phyloP scores from a whole-genome alignment of 2,888 invertebrate genomes.

The Halictus quadricinctus region DNA sequence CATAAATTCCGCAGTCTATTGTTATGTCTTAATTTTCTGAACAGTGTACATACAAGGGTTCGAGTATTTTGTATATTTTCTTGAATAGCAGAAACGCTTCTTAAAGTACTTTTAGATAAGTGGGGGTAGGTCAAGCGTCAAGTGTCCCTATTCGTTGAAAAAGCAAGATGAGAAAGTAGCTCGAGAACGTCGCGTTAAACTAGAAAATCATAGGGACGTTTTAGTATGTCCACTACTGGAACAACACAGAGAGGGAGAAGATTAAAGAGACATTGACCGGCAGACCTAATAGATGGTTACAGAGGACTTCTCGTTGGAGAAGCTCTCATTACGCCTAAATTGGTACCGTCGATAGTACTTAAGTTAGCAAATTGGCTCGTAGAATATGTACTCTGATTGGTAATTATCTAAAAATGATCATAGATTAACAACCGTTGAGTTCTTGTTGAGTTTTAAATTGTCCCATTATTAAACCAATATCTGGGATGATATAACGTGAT shows the following conservation, averaged over 20 bases:
- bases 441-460: not conserved
- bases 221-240: not conserved
- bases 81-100: not conserved
- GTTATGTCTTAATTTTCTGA: not conserved
- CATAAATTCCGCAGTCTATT: too few species aligned
- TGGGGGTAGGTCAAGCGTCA: not conserved
- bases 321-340: slow-evolving; percentile 5
- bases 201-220: not conserved
- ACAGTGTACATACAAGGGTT: not conserved
- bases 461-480: not conserved
- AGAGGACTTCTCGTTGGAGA: not conserved
- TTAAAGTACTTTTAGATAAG: too few species aligned
- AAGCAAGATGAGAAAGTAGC: not conserved
- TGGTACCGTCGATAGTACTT: not conserved
- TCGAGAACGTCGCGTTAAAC: not conserved
- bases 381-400: slow-evolving; percentile 5
- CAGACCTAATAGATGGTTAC: not conserved
- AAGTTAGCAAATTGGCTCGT: not conserved
- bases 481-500: not conserved
- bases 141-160: not conserved
- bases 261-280: slow-evolving; percentile 3
- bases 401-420: not conserved
- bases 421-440: not conserved
- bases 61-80: not conserved
- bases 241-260: slow-evolving; percentile 2